Base-by-base conservation (phyloP, 2,888 invertebrate species). In the Lasioglossum pauxillum region DNA sequence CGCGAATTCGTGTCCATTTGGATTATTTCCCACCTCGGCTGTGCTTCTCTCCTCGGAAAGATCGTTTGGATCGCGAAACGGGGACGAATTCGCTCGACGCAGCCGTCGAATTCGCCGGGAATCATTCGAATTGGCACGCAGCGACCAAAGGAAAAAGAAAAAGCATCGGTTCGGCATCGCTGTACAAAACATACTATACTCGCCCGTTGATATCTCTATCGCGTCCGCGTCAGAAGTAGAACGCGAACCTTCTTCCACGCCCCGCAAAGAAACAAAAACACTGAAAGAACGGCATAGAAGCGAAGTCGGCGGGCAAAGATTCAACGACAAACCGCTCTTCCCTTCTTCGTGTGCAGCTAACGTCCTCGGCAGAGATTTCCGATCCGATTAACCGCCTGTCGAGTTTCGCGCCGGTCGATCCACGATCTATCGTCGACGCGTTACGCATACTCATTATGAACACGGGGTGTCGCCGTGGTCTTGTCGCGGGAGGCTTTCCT, bases 121-220 rank as follows among this genome's bases (percentile, higher is more conserved):
- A 92, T 93, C 92, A 91, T 89, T 90, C 88, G 88, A 93, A 94
- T 95, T 94, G 93, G 93, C 93, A 92, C 91, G 90, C 74, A 88
- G 72, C 87, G 78, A 86, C 78, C 76, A 91, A 90, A 87, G 91
- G 85, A 92, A 93, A 27, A 64, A 31, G 14, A 35, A 2, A 19
- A 64, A 64, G 89, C 93, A 93, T 92, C 92, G 94, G 94, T 95
- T 95, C 94, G 95, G 94, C 94, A 95, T 95, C 93, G 92, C 94
- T 95, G 94, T 94, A 94, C 94, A 95, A 90, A 90, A 64, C 64
- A 64, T 64, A 91, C 90, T 31, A 46, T 31, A 46, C 41, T 64
- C 91, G 90, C 90, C 90, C 91, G 69, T 69, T 91, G 89, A 91
- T 90, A 83, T 90, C 91, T 90, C 91, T 90, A 81, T 75, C 77